Base-by-base conservation (phyloP, 2,113 vertebrate species). In the Tamias sibiricus region DNA sequence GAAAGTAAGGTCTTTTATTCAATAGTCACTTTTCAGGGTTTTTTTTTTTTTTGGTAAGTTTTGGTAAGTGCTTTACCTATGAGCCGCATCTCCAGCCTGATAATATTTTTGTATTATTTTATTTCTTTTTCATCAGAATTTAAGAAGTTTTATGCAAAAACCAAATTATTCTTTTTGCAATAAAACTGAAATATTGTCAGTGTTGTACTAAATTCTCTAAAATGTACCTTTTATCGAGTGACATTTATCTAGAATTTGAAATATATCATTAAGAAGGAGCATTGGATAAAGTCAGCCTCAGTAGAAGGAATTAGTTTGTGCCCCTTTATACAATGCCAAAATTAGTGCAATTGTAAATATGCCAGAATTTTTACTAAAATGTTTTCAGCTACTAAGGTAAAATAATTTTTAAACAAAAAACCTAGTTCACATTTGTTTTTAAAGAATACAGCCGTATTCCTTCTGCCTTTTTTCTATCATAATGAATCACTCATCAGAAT, bases 1-100 rank as follows among this genome's bases (percentile, higher is more conserved):
- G n/a, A 91, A 75, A 82, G 16, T 54, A 22, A 90, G 8, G 6
- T 92, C 37, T 44, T 95, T 92, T 88, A 80, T 96, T 97, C 14
- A 75, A 20, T 90, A n/a, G 8, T 79, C 80, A 82, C 8, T 94
- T 94, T 62, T 62, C 24, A 57, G 54, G 17, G 19, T 54, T 54
- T 54, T 57, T 57, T 57, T 57, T 62, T 28, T 28, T 62, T 24
- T 24, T 62, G 24, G 22, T 59, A 10, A 9, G 47, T 47, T 8
- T 59, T 24, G 22, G 22, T 24, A 59, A 62, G 59, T 62, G 59
- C 8, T 62, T 8, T 28, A 62, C 59, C 24, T 28, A 3, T 62
- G 9, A 62, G 24, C 59, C 26, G 24, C 59, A 62, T 62, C 59
- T 62, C 59, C 59, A 62, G 24, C 24, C 59, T 26, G 59, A 26